These are phyloP conservation scores for Frankliniella intonsa DNA, from an alignment of 2,888 invertebrate genomes.

Conservation along the genomic window DNA sequence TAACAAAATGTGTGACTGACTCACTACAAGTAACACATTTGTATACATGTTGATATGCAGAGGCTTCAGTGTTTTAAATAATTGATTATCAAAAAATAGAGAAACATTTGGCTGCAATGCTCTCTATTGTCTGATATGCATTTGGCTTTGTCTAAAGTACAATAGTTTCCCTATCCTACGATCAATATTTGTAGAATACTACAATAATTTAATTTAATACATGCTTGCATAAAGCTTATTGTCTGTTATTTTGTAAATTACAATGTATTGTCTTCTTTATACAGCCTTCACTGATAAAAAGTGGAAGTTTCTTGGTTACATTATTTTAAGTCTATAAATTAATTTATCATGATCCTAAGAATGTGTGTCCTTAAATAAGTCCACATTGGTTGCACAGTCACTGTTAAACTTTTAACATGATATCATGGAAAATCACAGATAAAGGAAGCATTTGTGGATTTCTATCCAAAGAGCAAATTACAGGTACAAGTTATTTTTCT, in stretches of 20 bases:
- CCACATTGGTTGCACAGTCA: background rate
- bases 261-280: background rate
- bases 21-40: no score
- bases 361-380: background rate
- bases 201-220: no score
- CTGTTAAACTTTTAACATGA: background rate
- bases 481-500: background rate
- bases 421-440: slow-evolving; percentile 5
- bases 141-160: no score
- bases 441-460: background rate
- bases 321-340: background rate
- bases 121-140: no score
- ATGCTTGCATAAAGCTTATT: background rate
- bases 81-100: no score
- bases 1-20: no score
- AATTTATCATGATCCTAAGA: background rate
- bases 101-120: no score
- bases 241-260: background rate
- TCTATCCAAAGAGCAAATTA: background rate
- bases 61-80: no score
- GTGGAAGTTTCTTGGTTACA: background rate
- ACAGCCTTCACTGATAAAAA: background rate
- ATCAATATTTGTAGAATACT: background rate
- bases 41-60: no score
- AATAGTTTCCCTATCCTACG: background rate